Conservation (phyloP, 2,113 vertebrate genomes). For the Gymnorhina tibicen region DNA sequence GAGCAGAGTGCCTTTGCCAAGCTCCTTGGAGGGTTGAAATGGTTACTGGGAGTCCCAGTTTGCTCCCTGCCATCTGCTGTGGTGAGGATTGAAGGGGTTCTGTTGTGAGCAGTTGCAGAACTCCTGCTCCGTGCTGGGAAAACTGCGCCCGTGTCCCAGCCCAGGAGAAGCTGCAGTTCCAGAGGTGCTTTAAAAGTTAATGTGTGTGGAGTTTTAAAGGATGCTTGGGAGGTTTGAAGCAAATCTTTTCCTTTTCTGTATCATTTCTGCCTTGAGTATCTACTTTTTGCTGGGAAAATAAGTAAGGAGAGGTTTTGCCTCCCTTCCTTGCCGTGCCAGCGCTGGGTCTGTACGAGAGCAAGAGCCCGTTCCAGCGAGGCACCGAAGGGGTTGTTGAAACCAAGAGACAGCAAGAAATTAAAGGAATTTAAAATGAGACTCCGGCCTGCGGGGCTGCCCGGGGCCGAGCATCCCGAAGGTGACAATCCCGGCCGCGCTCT, state of each 20-base stretch:
- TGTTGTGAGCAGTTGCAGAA: background rate
- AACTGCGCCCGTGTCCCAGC: background rate
- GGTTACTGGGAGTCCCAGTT: background rate
- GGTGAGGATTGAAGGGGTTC: background rate
- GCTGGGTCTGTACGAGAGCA: background rate
- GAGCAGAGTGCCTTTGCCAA: background rate
- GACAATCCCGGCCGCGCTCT: slow-evolving; percentile 12
- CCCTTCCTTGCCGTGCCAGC: fast-evolving
- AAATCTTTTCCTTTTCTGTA: background rate
- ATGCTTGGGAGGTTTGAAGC: background rate
- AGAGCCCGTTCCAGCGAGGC: background rate
- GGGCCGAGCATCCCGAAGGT: slow-evolving; percentile 31
- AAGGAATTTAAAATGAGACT: background rate
- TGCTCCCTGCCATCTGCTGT: slow-evolving; percentile 19
- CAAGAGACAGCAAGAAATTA: background rate
- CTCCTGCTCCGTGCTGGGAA: background rate
- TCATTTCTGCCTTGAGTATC: background rate
- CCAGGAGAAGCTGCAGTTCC: background rate
- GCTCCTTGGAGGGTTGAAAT: background rate
- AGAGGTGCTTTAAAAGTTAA: background rate
- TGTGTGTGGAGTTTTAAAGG: background rate
- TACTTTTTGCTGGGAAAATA: background rate
- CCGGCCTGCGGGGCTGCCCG: background rate
- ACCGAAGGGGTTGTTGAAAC: background rate
- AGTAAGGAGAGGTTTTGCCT: background rate